Evolutionary conservation across 1,140 invertebrate genomes (phyloP), one percentile per base, ranked within the genome.

Genomic region (Ericerus pela): DNA sequence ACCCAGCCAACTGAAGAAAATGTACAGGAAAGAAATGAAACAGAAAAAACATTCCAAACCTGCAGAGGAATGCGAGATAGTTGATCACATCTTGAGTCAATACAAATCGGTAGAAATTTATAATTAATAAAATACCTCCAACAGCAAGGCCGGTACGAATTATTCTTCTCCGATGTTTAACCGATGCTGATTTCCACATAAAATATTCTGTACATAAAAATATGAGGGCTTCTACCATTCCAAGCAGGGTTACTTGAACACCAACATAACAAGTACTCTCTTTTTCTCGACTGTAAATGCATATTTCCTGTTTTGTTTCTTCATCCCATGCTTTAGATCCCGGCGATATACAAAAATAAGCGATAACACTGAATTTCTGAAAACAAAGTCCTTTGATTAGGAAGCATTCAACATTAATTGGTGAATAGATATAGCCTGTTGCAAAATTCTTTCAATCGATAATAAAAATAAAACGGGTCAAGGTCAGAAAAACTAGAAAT

Each of bases 311-410:
- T n/a, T 47, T 54, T 14, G 38, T 54, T 29, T 54, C 37, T 27
- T 29, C 11, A 14, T 52, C 51, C 11, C 11, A 33, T 16, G 28
- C 36, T 53, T 53, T 54, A 2, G 57, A 58, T 16, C 57, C 57
- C 3, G 57, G 53, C 4, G 57, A 54, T 18, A 43, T 53, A 51
- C 57, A 58, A 22, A 58, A 58, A 28, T 58, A 58, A 2, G 53
- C 57, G 26, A 58, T 58, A 37, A 58, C 31, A 12, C 57, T 53
- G 20, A 58, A 58, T 51, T 54, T n/a, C 57, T 58, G 30, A 14
- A 22, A 24, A 41, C n/a, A 28, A 43, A 43, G 43, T 28, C 10
- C 24, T 36, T 20, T 33, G 24, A 2, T 16, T 28, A 8, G 8
- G 8, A 10, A 33, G 31, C 8, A 10, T n/a, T 33, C 31, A 10